Base-by-base conservation (phyloP, 2,113 vertebrate genomes). In the Corythaeola cristata region DNA sequence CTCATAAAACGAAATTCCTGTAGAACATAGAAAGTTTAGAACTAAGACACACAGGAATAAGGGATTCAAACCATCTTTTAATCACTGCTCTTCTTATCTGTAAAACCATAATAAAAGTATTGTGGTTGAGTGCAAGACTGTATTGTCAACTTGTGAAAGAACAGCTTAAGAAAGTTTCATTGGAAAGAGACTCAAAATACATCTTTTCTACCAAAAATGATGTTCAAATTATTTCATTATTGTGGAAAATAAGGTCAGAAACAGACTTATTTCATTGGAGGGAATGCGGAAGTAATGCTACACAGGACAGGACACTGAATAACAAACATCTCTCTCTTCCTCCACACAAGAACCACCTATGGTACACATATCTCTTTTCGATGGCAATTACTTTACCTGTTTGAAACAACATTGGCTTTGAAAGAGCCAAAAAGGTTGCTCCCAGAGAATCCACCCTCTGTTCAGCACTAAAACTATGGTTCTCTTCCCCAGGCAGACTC, bases 391-490 rank as follows among this genome's bases (percentile, higher is more conserved):
- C 20, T 62, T 84, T 26, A 24, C 17, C 59, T 28, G 1, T 64
- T 56, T 64, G 28, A 89, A 89, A 47, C 15, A 50, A 10, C 7
- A 37, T 12, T 41, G 56, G 21, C 8, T 68, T 39, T 73, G 59
- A 72, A 63, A 68, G 7, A 53, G 58, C 7, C 12, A 9, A 53
- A 67, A 45, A 63, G 21, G 10, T 8, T 32, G 5, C 26, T 82
- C 8, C 13, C 37, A 27, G 27, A 22, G 11, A 49, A 73, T 15
- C 20, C 35, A 47, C 6, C 2, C 56, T 62, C 69, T 74, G 52
- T 37, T 72, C 52, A 74, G 23, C 37, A 10, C 4, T 22, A 7
- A 16, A 19, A 32, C 19, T 27, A 1, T 0, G 0, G 17, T 53
- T 4, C 18, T 47, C 15, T 66, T 66, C 33, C 37, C n/a, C 58